phyloP scores from a whole-genome alignment of 2,797 vertebrate genomes.

The Pachyuromys duprasi region DNA sequence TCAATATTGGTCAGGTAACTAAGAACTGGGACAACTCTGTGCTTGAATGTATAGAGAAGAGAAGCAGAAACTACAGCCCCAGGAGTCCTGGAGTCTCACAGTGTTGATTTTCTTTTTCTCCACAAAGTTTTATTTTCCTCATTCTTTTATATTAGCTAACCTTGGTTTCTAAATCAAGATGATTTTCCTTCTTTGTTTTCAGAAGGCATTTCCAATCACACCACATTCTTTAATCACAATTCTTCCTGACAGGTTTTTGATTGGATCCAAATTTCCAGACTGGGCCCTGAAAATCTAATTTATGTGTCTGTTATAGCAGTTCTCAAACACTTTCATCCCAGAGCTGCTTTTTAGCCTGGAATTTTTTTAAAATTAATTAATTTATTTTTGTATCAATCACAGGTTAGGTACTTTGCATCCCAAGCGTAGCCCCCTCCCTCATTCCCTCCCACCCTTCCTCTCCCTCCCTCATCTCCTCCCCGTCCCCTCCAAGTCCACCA shows the following conservation, averaged over 20 bases:
- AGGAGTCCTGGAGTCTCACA: background rate
- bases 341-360: background rate
- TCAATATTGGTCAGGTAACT: background rate
- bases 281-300: slow-evolving; percentile 51
- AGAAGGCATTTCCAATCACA: slow-evolving; percentile 1
- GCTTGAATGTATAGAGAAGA: background rate
- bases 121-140: background rate
- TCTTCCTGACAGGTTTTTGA: slow-evolving; percentile 72
- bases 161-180: slow-evolving; percentile 42
- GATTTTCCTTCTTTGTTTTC: slow-evolving; percentile 62
- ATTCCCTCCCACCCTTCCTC: too few species aligned
- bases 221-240: slow-evolving; percentile 55
- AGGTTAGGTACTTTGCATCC: too few species aligned
- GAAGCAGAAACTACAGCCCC: background rate
- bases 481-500: too few species aligned
- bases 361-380: too few species aligned
- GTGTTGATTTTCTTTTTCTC: background rate
- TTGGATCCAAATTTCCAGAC: slow-evolving; percentile 48
- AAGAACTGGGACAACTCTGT: background rate
- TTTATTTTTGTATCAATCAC: too few species aligned
- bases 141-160: background rate
- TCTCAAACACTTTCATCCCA: background rate
- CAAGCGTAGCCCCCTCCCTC: too few species aligned
- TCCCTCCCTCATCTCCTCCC: too few species aligned
- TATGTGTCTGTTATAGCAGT: slow-evolving; percentile 36